These are phyloP conservation scores for Cephalotes varians DNA, from an alignment of 2,888 invertebrate species.

Conservation along the genomic window DNA sequence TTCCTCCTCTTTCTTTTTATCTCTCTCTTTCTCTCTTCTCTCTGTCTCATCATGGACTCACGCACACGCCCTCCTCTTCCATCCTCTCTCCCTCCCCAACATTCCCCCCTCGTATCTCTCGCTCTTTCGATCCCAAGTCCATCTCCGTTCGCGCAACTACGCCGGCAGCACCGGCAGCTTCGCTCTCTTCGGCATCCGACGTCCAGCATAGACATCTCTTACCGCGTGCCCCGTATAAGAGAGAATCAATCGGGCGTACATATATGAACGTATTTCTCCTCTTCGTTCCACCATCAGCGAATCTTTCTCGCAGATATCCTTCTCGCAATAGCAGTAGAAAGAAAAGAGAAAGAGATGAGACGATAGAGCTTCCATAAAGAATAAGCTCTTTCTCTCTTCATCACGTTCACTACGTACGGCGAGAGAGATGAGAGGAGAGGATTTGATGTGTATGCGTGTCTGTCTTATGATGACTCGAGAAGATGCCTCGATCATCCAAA, in stretches of 20 bases:
- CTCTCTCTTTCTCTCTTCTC: conserved; percentile 55
- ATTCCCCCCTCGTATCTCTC: conserved; percentile 57
- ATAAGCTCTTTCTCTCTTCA: conserved; percentile 5
- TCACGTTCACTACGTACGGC: not conserved
- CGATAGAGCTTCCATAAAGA: conserved; percentile 37
- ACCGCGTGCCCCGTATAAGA: conserved; percentile 49
- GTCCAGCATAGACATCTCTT: conserved; percentile 56
- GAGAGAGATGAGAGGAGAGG: conserved; percentile 12
- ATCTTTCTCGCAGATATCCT: conserved; percentile 32
- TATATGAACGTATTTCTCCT: conserved; percentile 15
- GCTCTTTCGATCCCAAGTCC: conserved; percentile 71
- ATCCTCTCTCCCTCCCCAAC: conserved; percentile 29
- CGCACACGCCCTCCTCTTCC: conserved; percentile 42
- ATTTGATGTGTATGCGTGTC: not conserved
- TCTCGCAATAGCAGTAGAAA: conserved; percentile 38
- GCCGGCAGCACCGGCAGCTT: conserved; percentile 66
- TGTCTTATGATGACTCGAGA: conserved; percentile 44
- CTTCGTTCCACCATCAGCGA: conserved; percentile 29
- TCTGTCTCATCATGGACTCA: conserved; percentile 21
- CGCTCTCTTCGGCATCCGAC: conserved; percentile 68
- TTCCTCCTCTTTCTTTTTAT: conserved; percentile 69
- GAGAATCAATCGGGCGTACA: conserved; percentile 68
- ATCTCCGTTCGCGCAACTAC: conserved; percentile 62
- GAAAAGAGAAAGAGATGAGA: conserved; percentile 37
- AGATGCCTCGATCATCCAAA: conserved; percentile 31